Base-by-base conservation (phyloP, 2,113 vertebrate genomes). In the Clarias magur region DNA sequence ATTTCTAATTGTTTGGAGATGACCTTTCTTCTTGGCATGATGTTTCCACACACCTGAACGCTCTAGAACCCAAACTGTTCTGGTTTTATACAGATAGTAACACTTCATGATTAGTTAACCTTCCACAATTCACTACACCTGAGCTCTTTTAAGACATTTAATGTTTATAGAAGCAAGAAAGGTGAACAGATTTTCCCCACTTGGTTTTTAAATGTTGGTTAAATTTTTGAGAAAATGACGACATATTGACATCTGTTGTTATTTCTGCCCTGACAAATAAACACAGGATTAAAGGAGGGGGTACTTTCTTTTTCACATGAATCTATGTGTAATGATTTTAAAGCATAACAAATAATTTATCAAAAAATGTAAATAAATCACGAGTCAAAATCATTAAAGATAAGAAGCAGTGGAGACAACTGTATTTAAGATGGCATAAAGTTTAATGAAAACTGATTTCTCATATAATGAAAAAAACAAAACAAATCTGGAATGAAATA, bases 401-500 rank as follows among this genome's bases (percentile, higher is more conserved):
- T 48, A 1, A 70, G 23, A 15, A 48, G 72, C 67, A 13, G 7
- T 4, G 79, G 59, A 21, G 68, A 27, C 19, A 25, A 82, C 9
- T 19, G 38, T 63, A 30, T 68, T 53, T 76, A 79, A 80, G 78
- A 75, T 79, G 73, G 3, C 25, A 30, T 30, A 56, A 48, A 83
- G 68, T 86, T 90, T 86, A 90, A 88, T 90, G 85, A 83, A 89
- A 88, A 62, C 25, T 25, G 13, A 81, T 11, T 78, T 57, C 78
- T 53, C 54, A 86, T 42, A 81, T 68, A 87, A 65, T n/a, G 23
- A 85, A 62, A 13, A 53, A 34, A 73, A 60, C 34, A 42, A n/a
- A 13, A 88, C 6, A 10, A 38, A 79, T 38, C 72, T 54, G 60
- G 54, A 88, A 88, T 88, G 75, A 86, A 84, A 85, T 4, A 27